Base-by-base conservation (phyloP, 2,888 invertebrate genomes). In the Spodoptera exigua region DNA sequence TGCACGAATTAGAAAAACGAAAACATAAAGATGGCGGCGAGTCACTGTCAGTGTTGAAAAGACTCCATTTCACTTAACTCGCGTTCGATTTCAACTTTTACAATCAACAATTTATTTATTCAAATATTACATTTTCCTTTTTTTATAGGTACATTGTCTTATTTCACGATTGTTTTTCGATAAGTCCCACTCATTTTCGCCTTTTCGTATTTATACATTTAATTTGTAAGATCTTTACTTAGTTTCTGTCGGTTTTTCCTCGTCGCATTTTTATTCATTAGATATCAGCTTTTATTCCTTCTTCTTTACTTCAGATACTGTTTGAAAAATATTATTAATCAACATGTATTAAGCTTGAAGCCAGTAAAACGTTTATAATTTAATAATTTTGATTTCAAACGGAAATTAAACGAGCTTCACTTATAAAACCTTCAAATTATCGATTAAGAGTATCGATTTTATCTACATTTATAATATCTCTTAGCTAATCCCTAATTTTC, bases 401-500 rank as follows among this genome's bases (percentile, higher is more conserved):
- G 27, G 27, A 27, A 27, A 27, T 27, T 27, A 27, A 27, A 27
- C 27, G 27, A 27, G 7, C 9, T 9, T 37, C 3, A 34, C n/a
- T 41, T 37, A 49, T 13, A 7, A 43, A 35, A 21, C 14, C 16
- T 18, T 34, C 36, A 43, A 34, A 40, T 21, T 12, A 11, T 17
- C 35, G n/a, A 27, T 17, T 67, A 46, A 52, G 46, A 7, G 9
- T 49, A 60, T 49, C 40, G 45, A 47, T 65, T 57, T 27, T 27
- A 68, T 57, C 47, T 46, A 52, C 39, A 35, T 61, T 55, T 49
- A 34, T 53, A 52, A 48, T 54, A 60, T 41, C 36, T 54, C 62
- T 61, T 53, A 47, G 59, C 40, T 80, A 79, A 79, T 75, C 53
- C 57, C 66, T 69, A 79, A 79, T 77, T 80, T 79, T 47, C 55